These are phyloP conservation scores for Orthosia incerta DNA, from an alignment of 2,888 invertebrate species.

Conservation along the genomic window DNA sequence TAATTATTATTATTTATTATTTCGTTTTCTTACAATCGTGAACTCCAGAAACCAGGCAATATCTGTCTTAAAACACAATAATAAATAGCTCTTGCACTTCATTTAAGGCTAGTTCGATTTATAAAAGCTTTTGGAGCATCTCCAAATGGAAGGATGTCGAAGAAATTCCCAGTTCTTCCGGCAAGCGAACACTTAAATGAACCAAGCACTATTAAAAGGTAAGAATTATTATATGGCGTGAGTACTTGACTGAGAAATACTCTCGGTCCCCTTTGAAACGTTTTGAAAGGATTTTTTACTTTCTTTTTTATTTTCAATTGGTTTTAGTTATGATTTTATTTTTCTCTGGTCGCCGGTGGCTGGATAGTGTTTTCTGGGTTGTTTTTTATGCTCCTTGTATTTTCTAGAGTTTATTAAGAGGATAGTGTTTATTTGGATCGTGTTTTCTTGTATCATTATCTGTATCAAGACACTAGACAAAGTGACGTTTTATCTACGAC, in stretches of 20 bases:
- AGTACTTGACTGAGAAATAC: slow-evolving; percentile 52
- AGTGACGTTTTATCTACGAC: no score
- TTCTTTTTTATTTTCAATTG: slow-evolving; percentile 49
- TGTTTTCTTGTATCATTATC: neutral
- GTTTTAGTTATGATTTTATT: slow-evolving; percentile 48
- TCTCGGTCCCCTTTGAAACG: slow-evolving; percentile 40
- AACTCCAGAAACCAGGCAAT: slow-evolving; percentile 31
- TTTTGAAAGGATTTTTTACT: slow-evolving; percentile 48
- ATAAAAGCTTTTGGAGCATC: slow-evolving; percentile 85
- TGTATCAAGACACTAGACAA: no score
- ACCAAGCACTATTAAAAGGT: slow-evolving; percentile 77
- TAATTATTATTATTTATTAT: no score
- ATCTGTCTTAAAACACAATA: slow-evolving; percentile 59
- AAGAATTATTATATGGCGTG: slow-evolving; percentile 75
- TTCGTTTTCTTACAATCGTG: neutral
- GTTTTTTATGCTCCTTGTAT: slow-evolving; percentile 1
- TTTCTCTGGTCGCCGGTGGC: slow-evolving; percentile 8
- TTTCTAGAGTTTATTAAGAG: neutral
- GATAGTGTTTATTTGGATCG: no score
- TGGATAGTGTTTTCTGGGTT: slow-evolving; percentile 3
- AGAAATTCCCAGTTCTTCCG: slow-evolving; percentile 61
- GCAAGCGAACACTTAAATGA: slow-evolving; percentile 70
- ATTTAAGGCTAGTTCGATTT: slow-evolving; percentile 81
- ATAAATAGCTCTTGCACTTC: slow-evolving; percentile 73
- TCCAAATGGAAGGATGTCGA: slow-evolving; percentile 81